A percentile compares a stretch with the other conserved stretches of the same genome.
Evolutionary conservation across 2,797 vertebrate species (phyloP).

Genomic region (Schizothorax lantsangensis): DNA sequence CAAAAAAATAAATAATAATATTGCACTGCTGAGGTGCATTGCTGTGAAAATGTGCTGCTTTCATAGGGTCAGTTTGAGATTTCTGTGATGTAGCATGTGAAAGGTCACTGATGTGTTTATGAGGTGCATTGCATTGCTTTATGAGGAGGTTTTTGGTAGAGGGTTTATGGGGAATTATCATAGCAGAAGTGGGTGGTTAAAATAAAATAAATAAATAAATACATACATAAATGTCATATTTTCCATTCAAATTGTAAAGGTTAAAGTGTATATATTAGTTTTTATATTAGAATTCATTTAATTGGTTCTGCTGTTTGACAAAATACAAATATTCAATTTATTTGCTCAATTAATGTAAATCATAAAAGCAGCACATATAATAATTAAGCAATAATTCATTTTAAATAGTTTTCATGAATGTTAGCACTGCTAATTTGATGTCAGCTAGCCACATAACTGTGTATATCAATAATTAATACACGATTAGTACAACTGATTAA

Average conservation of each 20-base stretch:
- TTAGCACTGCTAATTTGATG: background rate
- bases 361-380: background rate
- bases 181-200: background rate
- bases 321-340: background rate
- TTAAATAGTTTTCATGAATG: background rate
- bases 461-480: background rate
- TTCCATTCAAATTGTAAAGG: background rate
- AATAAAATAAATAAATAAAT: background rate
- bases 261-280: background rate
- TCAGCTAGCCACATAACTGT: background rate
- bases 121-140: background rate
- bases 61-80: background rate
- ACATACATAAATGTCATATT: background rate
- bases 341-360: background rate
- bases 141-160: background rate
- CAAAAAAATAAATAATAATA: background rate
- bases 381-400: background rate
- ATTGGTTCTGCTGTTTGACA: background rate
- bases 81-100: background rate
- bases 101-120: conserved; percentile 5
- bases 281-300: background rate
- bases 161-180: background rate
- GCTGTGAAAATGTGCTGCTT: background rate
- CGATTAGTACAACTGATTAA: too few species aligned
- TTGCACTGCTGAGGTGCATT: background rate